Evolutionary conservation across 2,888 invertebrate genomes (phyloP).

Genomic region (Polymixis lichenea): DNA sequence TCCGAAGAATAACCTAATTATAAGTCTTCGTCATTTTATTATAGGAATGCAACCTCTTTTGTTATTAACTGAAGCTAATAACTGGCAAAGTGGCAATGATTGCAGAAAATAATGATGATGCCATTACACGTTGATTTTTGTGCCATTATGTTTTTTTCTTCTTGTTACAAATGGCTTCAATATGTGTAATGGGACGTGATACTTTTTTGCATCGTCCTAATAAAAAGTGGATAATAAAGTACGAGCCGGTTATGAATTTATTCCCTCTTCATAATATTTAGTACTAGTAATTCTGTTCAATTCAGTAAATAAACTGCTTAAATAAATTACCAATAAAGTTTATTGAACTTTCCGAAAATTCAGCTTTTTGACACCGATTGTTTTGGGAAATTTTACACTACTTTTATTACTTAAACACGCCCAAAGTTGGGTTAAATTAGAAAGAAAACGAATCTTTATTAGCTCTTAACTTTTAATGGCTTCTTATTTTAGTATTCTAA

Average conservation of each 20-base stretch:
- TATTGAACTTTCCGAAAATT: too few species aligned
- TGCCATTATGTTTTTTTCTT: not conserved
- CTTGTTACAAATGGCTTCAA: too few species aligned
- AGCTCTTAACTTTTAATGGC: too few species aligned
- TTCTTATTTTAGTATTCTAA: too few species aligned
- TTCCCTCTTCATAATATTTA: not conserved
- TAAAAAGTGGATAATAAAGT: not conserved
- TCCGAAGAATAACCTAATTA: not conserved
- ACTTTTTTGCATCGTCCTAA: not conserved
- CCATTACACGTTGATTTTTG: not conserved
- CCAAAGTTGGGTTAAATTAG: too few species aligned
- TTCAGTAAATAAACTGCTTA: not conserved
- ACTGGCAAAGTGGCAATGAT: not conserved
- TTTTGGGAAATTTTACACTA: too few species aligned
- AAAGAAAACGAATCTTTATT: too few species aligned
- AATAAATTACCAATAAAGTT: too few species aligned
- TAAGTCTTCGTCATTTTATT: not conserved
- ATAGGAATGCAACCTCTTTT: not conserved
- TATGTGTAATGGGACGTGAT: not conserved
- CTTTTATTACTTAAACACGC: too few species aligned
- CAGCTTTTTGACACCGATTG: too few species aligned
- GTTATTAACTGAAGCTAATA: not conserved
- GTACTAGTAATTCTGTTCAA: not conserved
- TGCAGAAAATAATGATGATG: not conserved
- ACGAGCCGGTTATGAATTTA: not conserved